A percentile compares a stretch with the other conserved stretches of the same genome.
Evolutionary conservation across 64 coral and sea anemone species (phyloP).

Genomic region (Cladopsammia gracilis): DNA sequence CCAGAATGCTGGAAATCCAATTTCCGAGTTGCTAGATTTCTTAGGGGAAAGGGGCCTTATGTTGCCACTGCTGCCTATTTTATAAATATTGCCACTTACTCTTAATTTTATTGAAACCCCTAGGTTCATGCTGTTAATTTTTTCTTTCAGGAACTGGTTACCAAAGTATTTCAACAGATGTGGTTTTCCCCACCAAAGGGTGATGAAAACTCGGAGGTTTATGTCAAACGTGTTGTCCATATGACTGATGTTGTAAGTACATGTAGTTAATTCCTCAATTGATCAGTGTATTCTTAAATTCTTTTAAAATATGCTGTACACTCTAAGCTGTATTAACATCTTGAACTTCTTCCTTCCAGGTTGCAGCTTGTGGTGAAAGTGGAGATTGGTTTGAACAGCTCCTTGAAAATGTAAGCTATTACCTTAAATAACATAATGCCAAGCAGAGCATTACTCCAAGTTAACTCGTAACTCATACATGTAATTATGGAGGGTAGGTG

Average conservation of each 20-base stretch:
- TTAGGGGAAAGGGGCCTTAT: too few relatives aligned
- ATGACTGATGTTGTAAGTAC: slow-evolving; percentile 97
- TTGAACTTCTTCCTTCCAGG: slow-evolving; percentile 50
- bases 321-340: neutral
- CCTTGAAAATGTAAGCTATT: slow-evolving; percentile 91
- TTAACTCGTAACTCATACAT: too few relatives aligned
- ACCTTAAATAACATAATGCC: neutral
- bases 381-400: slow-evolving; percentile 97
- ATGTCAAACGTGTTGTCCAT: slow-evolving; percentile 84
- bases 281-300: neutral
- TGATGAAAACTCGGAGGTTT: slow-evolving; percentile 73
- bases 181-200: slow-evolving; percentile 92
- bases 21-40: too few relatives aligned
- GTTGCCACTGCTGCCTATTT: too few relatives aligned
- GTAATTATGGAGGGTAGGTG: too few relatives aligned
- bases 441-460: neutral
- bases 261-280: neutral
- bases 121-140: neutral
- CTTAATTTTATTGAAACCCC: too few relatives aligned
- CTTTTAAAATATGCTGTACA: neutral
- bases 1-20: too few relatives aligned
- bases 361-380: slow-evolving; percentile 95
- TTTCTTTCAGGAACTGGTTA: slow-evolving; percentile 85
- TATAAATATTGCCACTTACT: too few relatives aligned
- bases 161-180: slow-evolving; percentile 99